Evolutionary conservation across 2,113 vertebrate genomes (phyloP).

Genomic region (Ondatra zibethicus): DNA sequence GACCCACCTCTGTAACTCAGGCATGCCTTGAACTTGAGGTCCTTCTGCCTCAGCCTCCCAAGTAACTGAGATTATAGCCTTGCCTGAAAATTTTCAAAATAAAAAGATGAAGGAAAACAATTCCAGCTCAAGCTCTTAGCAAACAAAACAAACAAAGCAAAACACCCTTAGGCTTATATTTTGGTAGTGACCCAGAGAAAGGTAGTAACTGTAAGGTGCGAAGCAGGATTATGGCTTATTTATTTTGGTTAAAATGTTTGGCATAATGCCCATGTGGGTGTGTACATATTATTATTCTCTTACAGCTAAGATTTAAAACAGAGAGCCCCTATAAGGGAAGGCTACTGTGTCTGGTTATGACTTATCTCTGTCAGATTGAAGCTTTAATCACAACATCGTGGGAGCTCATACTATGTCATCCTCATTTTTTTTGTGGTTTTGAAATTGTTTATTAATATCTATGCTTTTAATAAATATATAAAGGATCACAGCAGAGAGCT

Average conservation of each 20-base stretch:
- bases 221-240: conserved; percentile 1
- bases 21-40: neutral
- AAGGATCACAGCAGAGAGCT: neutral
- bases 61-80: neutral
- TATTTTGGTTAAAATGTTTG: conserved; percentile 26
- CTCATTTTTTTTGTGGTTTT: no score
- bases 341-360: conserved; percentile 12
- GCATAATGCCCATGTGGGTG: neutral
- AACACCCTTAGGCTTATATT: conserved; percentile 8
- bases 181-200: neutral
- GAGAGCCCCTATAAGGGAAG: neutral
- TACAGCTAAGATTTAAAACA: conserved; percentile 20
- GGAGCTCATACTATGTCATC: neutral
- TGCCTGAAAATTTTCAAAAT: conserved; percentile 21
- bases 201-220: neutral
- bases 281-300: conserved; percentile 41
- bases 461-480: neutral
- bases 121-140: neutral
- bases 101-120: neutral
- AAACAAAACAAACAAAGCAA: neutral
- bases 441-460: neutral
- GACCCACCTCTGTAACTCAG: neutral
- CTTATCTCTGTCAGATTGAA: neutral
- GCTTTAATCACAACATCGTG: conserved; percentile 46
- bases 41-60: neutral